Evolutionary conservation across 2,113 vertebrate species (phyloP).

Genomic region (Rhea americana): DNA sequence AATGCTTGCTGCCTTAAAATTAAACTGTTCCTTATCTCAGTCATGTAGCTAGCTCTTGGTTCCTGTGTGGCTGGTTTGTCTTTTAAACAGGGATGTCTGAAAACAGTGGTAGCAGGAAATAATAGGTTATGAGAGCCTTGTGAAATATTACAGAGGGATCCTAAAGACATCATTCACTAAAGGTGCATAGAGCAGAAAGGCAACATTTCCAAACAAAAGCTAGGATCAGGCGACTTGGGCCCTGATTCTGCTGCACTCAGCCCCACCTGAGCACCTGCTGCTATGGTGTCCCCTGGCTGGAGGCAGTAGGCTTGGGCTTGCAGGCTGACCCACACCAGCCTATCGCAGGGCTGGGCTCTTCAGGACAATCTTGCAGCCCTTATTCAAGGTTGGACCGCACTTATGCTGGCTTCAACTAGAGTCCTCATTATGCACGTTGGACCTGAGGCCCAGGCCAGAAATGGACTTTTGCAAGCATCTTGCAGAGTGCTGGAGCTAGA

Average conservation of each 20-base stretch:
- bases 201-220: not conserved
- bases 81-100: not conserved
- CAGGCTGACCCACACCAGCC: not conserved
- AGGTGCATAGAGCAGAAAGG: not conserved
- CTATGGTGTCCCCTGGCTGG: rapidly evolving
- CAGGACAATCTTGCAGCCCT: not conserved
- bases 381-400: rapidly evolving
- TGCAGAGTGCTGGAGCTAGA: not conserved
- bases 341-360: rapidly evolving
- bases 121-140: not conserved
- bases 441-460: not conserved
- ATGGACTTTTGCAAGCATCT: not conserved
- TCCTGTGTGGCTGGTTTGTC: not conserved
- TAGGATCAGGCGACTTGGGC: not conserved
- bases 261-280: rapidly evolving
- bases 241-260: rapidly evolving
- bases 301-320: rapidly evolving
- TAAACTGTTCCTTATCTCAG: not conserved
- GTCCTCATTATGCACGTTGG: not conserved
- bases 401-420: not conserved
- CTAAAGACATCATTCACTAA: not conserved
- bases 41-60: not conserved
- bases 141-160: not conserved
- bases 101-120: not conserved
- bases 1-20: not conserved